Conservation (phyloP, 2,797 vertebrate species). For the Rhinichthys osculus region DNA sequence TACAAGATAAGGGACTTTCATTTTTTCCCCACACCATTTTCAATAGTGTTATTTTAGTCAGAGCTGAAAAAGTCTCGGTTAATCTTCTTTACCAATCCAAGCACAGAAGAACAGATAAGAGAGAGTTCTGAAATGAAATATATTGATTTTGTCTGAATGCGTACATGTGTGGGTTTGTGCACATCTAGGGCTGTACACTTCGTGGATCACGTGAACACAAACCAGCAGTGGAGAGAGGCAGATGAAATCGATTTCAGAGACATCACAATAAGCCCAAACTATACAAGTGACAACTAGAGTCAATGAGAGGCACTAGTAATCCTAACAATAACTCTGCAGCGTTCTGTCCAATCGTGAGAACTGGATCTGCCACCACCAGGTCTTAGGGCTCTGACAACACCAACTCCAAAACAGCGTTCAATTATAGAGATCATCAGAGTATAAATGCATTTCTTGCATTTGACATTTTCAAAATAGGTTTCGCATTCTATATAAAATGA, state of each 20-base stretch:
- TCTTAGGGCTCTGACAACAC: not conserved
- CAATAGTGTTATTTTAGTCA: not conserved
- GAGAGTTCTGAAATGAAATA: conserved; percentile 55
- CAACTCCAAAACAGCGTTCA: not conserved
- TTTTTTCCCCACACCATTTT: not conserved
- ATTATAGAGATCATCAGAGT: not conserved
- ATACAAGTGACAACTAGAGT: conserved; percentile 39
- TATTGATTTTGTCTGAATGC: conserved; percentile 45
- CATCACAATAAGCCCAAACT: conserved; percentile 47
- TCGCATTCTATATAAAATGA: conserved; percentile 3
- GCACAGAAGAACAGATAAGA: conserved; percentile 6
- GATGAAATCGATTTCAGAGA: conserved; percentile 47
- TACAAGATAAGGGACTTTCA: not conserved
- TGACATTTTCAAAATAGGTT: conserved; percentile 17
- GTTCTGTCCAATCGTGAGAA: not conserved
- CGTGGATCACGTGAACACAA: conserved; percentile 39
- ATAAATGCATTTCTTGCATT: not conserved
- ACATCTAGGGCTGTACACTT: conserved; percentile 24
- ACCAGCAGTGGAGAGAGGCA: conserved; percentile 14
- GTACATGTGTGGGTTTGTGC: conserved; percentile 29
- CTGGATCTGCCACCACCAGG: not conserved
- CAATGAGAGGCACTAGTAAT: conserved; percentile 32
- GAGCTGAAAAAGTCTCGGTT: conserved; percentile 10
- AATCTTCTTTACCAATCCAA: conserved; percentile 34
- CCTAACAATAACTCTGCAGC: conserved; percentile 20